These are phyloP conservation scores for Conus ventricosus DNA, from an alignment of 1,140 invertebrate species.

Conservation along the genomic window DNA sequence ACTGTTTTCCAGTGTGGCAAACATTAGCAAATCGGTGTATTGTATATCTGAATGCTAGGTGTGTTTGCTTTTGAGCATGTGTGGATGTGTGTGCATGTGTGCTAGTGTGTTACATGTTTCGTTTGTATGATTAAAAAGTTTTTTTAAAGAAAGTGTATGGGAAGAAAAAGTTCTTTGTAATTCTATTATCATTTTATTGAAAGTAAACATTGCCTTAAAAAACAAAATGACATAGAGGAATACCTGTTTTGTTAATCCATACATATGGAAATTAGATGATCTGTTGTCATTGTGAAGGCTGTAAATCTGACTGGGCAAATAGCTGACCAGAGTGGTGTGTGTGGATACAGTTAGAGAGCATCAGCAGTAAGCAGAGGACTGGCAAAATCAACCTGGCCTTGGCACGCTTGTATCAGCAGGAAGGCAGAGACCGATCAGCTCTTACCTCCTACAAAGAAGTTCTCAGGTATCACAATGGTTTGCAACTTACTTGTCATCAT, in stretches of 20 bases:
- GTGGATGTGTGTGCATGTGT: neutral
- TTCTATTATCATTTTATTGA: neutral
- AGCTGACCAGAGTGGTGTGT: neutral
- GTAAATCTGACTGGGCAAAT: no score
- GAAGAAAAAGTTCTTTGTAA: neutral
- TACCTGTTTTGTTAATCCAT: no score
- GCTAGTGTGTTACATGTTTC: neutral
- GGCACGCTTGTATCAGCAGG: slow-evolving; percentile 83
- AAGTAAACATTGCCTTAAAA: no score
- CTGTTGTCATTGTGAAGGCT: no score
- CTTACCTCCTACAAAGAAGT: slow-evolving; percentile 86
- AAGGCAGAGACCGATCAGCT: slow-evolving; percentile 84
- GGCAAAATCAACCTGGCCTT: slow-evolving; percentile 84
- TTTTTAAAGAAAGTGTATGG: no score
- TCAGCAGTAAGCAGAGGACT: slow-evolving; percentile 83
- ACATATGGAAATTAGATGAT: no score
- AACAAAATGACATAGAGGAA: no score
- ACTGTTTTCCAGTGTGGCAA: no score
- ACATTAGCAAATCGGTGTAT: no score
- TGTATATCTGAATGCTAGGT: neutral
- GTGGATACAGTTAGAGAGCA: slow-evolving; percentile 78
- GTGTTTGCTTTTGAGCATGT: neutral
- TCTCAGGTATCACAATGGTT: slow-evolving; percentile 74
- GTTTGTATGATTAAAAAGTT: no score
- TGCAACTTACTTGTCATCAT: no score